Base-by-base conservation (phyloP, 64 coral and sea anemone genomes). In the Platygyra sinensis region DNA sequence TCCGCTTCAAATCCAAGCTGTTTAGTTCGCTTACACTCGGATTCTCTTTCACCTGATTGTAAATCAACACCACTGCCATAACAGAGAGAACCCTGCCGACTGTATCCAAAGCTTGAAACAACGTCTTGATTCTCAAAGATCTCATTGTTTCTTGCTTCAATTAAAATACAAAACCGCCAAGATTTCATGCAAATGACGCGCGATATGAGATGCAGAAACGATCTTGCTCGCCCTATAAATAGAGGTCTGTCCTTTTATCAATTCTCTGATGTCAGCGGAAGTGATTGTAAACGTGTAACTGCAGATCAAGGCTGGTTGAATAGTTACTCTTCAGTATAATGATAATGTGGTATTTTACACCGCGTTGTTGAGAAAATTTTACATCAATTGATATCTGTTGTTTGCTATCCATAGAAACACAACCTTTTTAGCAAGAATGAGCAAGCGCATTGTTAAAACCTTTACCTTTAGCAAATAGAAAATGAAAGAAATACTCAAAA, bases 1-100 rank as follows among this genome's bases (percentile, higher is more conserved):
- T 25, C 19, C 17, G 3, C 10, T 28, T 42, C 33, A 0, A 49
- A 13, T 84, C 61, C 0, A 67, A 49, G 19, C n/a, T 84, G 31
- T 69, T 49, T 8, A 11, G 4, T 28, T 11, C 32, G 63, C 63
- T 28, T 13, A 51, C 27, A 18, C 71, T 31, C 11, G 10, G 65
- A 24, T 42, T 85, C 5, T 72, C 38, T 72, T 22, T 71, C 22
- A 71, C 10, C 12, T 11, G 62, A 20, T 51, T 64, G 62, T 85
- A 85, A 71, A 85, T 85, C 14, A 85, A n/a, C 62, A 85, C 12
- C 22, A 85, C 29, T 50, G 62, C 81, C 28, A 85, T 28, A 50
- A 85, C 22, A 0, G 81, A 85, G 8, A 85, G 32, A 71, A 52
- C 20, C 8, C 36, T 85, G 10, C 22, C 39, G 42, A 71, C 0